Conservation (phyloP, 64 coral and sea anemone species). For the Stichodactyla mertensii region DNA sequence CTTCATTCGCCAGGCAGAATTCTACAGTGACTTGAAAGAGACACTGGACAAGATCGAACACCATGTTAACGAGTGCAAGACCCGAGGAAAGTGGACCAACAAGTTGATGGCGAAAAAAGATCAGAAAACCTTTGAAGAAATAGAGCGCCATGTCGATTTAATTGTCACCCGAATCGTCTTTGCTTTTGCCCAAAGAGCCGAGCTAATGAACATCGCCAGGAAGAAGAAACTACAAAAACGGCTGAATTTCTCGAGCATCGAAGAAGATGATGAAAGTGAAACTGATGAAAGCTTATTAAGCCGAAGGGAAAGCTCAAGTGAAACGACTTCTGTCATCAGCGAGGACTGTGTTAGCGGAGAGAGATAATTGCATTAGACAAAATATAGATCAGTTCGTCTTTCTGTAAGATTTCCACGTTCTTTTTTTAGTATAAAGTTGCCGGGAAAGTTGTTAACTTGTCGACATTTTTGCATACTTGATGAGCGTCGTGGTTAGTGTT, state of each 20-base stretch:
- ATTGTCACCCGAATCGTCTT: constrained; percentile 89
- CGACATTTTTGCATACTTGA: constrained; percentile 5
- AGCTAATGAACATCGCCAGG: constrained; percentile 58
- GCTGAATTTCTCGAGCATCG: constrained; percentile 25
- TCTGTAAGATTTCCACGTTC: background rate
- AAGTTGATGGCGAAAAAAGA: constrained; percentile 80
- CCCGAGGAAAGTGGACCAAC: constrained; percentile 63
- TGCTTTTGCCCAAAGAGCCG: constrained; percentile 78
- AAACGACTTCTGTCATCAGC: constrained; percentile 4
- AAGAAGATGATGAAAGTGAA: constrained; percentile 38
- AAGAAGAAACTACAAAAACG: constrained; percentile 8
- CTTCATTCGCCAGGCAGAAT: constrained; percentile 80
- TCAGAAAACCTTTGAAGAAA: constrained; percentile 67
- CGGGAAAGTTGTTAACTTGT: constrained; percentile 1
- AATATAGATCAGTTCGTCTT: background rate
- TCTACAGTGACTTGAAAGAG: constrained; percentile 82
- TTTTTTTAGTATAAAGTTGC: constrained; percentile 11
- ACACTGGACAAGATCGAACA: constrained; percentile 67
- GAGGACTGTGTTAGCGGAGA: constrained; percentile 15
- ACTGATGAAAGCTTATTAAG: background rate
- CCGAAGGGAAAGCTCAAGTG: background rate
- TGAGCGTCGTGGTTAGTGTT: constrained; percentile 33
- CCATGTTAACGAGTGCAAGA: constrained; percentile 54
- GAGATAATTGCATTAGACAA: constrained; percentile 13
- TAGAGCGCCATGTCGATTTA: constrained; percentile 70